Conservation (phyloP, 2,888 invertebrate species). For the Dryobotodes eremita region DNA sequence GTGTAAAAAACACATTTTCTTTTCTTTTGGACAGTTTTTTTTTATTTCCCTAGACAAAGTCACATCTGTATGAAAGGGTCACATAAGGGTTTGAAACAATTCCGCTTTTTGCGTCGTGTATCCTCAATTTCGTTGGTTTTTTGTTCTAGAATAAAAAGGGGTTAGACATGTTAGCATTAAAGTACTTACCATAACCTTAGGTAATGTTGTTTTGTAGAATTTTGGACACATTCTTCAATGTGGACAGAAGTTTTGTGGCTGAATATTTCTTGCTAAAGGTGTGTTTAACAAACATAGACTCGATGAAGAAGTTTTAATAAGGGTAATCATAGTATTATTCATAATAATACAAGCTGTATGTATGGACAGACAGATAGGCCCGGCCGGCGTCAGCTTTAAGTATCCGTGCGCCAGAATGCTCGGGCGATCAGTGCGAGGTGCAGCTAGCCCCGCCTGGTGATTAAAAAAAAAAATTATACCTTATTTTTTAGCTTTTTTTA, state of each 20-base stretch:
- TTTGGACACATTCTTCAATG: not conserved
- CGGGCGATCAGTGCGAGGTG: constrained; percentile 60
- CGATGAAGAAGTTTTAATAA: not conserved
- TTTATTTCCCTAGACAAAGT: constrained; percentile 14
- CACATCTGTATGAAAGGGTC: constrained; percentile 18
- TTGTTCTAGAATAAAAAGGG: constrained; percentile 58
- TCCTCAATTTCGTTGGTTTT: constrained; percentile 61
- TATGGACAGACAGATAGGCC: constrained; percentile 88
- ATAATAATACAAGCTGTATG: constrained; percentile 21
- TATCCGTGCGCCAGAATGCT: constrained; percentile 92
- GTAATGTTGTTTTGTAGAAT: not conserved
- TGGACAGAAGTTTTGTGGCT: not conserved
- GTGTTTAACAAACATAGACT: not conserved
- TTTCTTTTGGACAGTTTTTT: not conserved
- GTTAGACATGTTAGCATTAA: constrained; percentile 10
- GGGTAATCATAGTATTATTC: not conserved
- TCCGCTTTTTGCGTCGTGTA: constrained; percentile 56
- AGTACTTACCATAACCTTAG: too few relatives aligned
- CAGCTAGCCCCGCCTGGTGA: not conserved
- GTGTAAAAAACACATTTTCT: not conserved
- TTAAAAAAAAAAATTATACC: not conserved
- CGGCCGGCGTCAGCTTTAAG: constrained; percentile 93
- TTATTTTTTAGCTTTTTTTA: not conserved
- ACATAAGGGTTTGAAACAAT: constrained; percentile 13
- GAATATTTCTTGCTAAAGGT: not conserved